phyloP scores from a whole-genome alignment of 1,140 invertebrate species.

The Bombus waltoni region DNA sequence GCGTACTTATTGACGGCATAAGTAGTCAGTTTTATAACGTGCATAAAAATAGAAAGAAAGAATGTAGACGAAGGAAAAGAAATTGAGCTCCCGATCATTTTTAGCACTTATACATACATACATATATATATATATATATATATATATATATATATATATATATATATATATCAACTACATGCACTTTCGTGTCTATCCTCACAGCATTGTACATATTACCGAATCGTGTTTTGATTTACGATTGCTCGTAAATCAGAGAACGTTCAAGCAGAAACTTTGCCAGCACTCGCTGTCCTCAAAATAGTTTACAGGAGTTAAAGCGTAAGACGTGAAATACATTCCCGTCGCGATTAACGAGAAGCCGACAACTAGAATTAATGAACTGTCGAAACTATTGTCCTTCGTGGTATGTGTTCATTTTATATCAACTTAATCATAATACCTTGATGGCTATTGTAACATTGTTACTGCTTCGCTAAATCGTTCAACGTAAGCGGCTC shows the following conservation, averaged over 20 bases:
- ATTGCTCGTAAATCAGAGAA: conserved; percentile 69
- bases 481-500: background rate
- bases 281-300: conserved; percentile 70
- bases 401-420: conserved; percentile 6
- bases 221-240: conserved; percentile 73
- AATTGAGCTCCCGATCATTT: background rate
- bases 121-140: no score
- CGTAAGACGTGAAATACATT: conserved; percentile 55
- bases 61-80: background rate
- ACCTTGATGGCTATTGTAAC: background rate
- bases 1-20: no score
- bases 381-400: conserved; percentile 36
- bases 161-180: no score
- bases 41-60: background rate
- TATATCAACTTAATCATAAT: background rate
- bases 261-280: conserved; percentile 70
- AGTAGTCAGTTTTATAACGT: no score
- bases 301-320: conserved; percentile 71
- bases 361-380: conserved; percentile 60
- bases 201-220: conserved; percentile 67
- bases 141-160: no score
- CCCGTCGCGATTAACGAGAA: conserved; percentile 61
- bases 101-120: background rate
- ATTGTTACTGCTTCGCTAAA: background rate
- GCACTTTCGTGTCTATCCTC: conserved; percentile 36